Evolutionary conservation across 1,140 invertebrate species (phyloP).

Genomic region (Idris sp.): DNA sequence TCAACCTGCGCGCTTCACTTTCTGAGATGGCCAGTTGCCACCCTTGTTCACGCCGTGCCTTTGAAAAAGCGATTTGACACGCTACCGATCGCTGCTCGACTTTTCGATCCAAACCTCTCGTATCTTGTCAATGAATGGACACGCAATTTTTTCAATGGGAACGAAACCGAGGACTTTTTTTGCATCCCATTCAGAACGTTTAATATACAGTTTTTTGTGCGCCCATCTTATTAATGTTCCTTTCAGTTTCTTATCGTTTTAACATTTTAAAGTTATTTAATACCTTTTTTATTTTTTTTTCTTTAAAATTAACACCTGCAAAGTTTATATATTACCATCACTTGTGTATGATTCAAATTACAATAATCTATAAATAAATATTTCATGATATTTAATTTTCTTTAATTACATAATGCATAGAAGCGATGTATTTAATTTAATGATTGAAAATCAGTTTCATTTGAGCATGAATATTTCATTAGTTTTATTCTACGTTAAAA

Average conservation of each 20-base stretch:
- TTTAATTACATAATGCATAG: background rate
- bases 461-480: constrained; percentile 31
- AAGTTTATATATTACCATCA: no score
- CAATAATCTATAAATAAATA: no score
- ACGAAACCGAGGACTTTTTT: constrained; percentile 32
- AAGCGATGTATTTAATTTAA: constrained; percentile 9
- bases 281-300: no score
- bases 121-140: constrained; percentile 41
- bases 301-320: no score
- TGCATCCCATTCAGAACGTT: constrained; percentile 12
- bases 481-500: constrained; percentile 7
- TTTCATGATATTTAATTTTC: constrained; percentile 19
- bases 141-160: constrained; percentile 60
- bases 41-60: constrained; percentile 56
- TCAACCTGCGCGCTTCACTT: constrained; percentile 55
- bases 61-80: constrained; percentile 64
- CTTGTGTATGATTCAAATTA: no score
- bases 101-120: constrained; percentile 43
- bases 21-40: constrained; percentile 49
- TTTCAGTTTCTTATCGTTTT: no score
- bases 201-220: constrained; percentile 22
- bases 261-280: no score
- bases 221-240: constrained; percentile 19
- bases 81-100: constrained; percentile 60
- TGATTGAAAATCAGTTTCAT: constrained; percentile 15